Evolutionary conservation across 2,888 invertebrate species (phyloP), one percentile per base, ranked within the genome.

Genomic region (Ypsolopha scabrella): DNA sequence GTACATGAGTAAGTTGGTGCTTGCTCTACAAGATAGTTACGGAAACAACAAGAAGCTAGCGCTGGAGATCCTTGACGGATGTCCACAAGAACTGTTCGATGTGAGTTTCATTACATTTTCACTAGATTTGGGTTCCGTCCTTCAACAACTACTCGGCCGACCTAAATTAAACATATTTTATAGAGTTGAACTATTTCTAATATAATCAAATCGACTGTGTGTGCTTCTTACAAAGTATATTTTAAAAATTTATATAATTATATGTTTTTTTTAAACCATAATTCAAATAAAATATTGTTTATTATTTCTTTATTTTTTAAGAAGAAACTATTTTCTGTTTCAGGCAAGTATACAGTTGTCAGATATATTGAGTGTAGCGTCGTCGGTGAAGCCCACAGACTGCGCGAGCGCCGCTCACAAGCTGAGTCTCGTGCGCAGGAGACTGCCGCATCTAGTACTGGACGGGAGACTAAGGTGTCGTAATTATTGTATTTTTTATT

Each of bases 341-440:
- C 56, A 80, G 39, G 65, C 78, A 7, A 24, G 24, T 24, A 51
- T 89, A 48, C 62, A 72, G 2, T 24, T 24, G 24, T 2, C 24
- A 24, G 70, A 80, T 8, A 80, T 87, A 45, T 55, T 90, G 36
- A 55, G 63, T 10, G 75, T 93, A 55, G 90, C 92, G 33, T 85
- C 88, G 1, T 92, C 92, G 39, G 83, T 92, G 34, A 90, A 91
- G 63, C 95, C 96, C 0, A 90, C 92, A 0, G 93, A 94, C 57
- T 92, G 93, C 48, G 79, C 90, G 7, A 92, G 94, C 0, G 94
- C 93, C 0, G 90, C 93, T 0, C 94, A 93, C 67, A 88, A 91
- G 49, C 61, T 83, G 39, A 60, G 65, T 36, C 56, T 77, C 14
- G 39, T 79, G 34, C 54, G 53, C 38, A 58, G 55, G 6, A 65